Evolutionary conservation across 2,888 invertebrate genomes (phyloP).

Genomic region (Morpho achilles): DNA sequence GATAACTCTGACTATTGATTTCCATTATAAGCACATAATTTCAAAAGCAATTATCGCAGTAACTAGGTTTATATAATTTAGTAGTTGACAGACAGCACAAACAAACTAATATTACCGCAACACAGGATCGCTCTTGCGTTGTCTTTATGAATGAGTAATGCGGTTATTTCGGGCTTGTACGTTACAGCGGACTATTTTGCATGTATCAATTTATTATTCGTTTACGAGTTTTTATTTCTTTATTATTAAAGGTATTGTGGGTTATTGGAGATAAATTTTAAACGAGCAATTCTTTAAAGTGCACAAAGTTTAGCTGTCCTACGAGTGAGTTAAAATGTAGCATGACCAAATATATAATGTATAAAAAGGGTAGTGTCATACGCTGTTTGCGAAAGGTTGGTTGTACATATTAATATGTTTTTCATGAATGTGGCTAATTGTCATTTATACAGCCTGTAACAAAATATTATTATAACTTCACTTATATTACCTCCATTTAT

Average conservation of each 20-base stretch:
- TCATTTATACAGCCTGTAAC: too few species aligned
- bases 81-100: conserved; percentile 24
- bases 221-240: conserved; percentile 20
- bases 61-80: conserved; percentile 19
- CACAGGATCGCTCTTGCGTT: conserved; percentile 31
- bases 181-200: conserved; percentile 29
- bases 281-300: conserved; percentile 12
- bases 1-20: too few species aligned
- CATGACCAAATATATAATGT: too few species aligned
- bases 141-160: conserved; percentile 39
- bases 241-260: conserved; percentile 17
- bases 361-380: too few species aligned
- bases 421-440: too few species aligned
- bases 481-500: too few species aligned
- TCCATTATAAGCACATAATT: background rate
- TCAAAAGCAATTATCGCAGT: conserved; percentile 5
- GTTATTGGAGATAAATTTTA: conserved; percentile 19
- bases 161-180: conserved; percentile 36
- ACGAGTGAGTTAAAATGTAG: too few species aligned
- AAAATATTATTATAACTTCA: too few species aligned
- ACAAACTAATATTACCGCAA: conserved; percentile 28
- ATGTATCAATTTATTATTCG: conserved; percentile 29
- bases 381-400: too few species aligned
- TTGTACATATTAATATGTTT: too few species aligned
- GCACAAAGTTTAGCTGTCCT: background rate